Percentiles rank a stretch among this genome's conserved stretches.
Conservation (phyloP, 2,113 vertebrate genomes). For the Ellobius talpinus region DNA sequence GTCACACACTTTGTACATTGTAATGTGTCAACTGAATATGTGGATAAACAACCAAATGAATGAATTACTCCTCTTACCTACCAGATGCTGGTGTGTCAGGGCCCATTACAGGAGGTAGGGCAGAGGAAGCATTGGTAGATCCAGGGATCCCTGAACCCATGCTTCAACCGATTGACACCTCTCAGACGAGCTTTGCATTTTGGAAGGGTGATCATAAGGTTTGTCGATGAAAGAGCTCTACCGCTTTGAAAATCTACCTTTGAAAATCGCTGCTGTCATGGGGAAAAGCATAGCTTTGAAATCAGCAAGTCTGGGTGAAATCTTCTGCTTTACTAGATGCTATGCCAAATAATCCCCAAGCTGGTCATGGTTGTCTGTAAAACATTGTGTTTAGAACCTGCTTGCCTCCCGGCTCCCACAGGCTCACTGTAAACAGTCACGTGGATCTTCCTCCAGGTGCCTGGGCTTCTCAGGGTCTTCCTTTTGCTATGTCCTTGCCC, state of each 20-base stretch:
- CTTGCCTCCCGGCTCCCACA: accelerated
- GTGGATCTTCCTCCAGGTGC: no score
- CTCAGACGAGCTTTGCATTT: not conserved
- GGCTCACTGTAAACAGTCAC: no score
- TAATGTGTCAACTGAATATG: not conserved
- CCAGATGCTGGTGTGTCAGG: not conserved
- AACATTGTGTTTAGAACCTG: not conserved
- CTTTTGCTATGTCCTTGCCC: not conserved
- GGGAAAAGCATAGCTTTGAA: constrained; percentile 18
- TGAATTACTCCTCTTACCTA: not conserved
- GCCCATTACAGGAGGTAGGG: no score
- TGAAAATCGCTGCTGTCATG: constrained; percentile 9
- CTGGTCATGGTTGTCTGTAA: not conserved
- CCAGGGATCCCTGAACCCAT: not conserved
- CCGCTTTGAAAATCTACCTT: constrained; percentile 42
- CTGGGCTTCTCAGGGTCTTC: not conserved
- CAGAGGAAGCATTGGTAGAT: not conserved
- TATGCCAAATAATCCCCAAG: not conserved
- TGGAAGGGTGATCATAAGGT: not conserved
- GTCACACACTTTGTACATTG: not conserved
- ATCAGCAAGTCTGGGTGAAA: not conserved
- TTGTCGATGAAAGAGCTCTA: constrained; percentile 3
- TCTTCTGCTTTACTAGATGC: not conserved
- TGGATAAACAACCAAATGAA: no score
- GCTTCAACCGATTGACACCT: not conserved